Percentiles rank a stretch among this genome's conserved stretches.
These are phyloP conservation scores for Campoplex capitator DNA, from an alignment of 2,888 invertebrate species.

Conservation along the genomic window DNA sequence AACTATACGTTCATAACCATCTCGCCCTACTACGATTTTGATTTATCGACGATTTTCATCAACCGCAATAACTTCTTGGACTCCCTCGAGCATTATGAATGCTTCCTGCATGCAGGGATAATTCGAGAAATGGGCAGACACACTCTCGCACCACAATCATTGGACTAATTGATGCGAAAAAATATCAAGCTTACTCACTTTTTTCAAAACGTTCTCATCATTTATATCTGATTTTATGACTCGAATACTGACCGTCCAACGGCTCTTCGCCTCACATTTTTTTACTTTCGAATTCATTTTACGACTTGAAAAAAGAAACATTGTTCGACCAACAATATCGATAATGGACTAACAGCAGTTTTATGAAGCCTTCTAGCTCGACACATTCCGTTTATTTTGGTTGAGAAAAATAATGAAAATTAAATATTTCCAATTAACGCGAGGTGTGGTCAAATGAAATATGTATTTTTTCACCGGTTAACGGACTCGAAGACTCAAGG, in stretches of 20 bases:
- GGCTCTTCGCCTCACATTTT: background rate
- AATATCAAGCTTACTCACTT: background rate
- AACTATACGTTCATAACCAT: background rate
- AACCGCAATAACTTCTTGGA: background rate
- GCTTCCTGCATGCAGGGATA: background rate
- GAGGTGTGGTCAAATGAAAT: background rate
- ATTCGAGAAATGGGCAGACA: background rate
- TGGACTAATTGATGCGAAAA: background rate
- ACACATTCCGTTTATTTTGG: background rate
- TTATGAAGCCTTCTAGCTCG: too few species aligned
- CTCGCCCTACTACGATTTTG: constrained; percentile 4
- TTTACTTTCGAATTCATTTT: background rate
- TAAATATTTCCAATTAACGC: constrained; percentile 32
- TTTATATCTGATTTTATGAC: too few species aligned
- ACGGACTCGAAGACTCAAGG: constrained; percentile 4
- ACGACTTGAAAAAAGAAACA: too few species aligned
- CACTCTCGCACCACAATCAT: background rate
- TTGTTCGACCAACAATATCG: too few species aligned
- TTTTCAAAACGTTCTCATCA: background rate
- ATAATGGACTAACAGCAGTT: too few species aligned
- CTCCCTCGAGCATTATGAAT: background rate
- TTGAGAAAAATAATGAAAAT: constrained; percentile 5
- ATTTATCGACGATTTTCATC: constrained; percentile 25
- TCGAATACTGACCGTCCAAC: too few species aligned
- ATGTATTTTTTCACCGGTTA: constrained; percentile 11